Percentiles rank a stretch among this genome's conserved stretches.
Conservation (phyloP, 2,113 vertebrate species). For the Columba livia region DNA sequence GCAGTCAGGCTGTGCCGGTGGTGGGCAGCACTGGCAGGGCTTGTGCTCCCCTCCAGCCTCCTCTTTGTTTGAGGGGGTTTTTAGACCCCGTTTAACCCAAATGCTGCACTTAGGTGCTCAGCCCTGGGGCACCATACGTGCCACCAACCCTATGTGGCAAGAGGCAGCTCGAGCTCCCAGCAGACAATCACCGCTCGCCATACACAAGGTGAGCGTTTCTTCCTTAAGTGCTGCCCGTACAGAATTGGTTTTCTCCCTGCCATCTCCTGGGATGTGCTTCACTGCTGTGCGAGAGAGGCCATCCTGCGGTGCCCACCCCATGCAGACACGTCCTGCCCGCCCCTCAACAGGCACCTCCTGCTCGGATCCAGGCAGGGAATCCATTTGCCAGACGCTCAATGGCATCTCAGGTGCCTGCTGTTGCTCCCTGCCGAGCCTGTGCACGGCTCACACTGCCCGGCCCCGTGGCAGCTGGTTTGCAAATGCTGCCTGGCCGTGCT, state of each 20-base stretch:
- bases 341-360: neutral
- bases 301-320: neutral
- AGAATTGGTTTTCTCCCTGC: neutral
- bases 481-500: neutral
- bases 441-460: neutral
- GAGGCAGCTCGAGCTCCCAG: neutral
- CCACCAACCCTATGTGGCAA: neutral
- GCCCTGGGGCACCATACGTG: accelerated
- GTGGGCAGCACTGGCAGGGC: neutral
- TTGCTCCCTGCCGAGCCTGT: neutral
- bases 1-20: neutral
- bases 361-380: neutral
- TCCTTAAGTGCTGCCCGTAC: neutral
- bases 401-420: accelerated
- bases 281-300: neutral
- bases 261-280: neutral
- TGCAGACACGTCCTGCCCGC: accelerated
- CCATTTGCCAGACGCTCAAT: neutral
- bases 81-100: accelerated
- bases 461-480: neutral
- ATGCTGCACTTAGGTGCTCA: neutral
- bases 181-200: neutral
- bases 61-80: accelerated
- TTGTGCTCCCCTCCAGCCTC: neutral
- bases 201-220: accelerated